Percentiles rank a stretch among this genome's conserved stretches.
Evolutionary conservation across 2,113 vertebrate species (phyloP).

Genomic region (Camelus dromedarius): DNA sequence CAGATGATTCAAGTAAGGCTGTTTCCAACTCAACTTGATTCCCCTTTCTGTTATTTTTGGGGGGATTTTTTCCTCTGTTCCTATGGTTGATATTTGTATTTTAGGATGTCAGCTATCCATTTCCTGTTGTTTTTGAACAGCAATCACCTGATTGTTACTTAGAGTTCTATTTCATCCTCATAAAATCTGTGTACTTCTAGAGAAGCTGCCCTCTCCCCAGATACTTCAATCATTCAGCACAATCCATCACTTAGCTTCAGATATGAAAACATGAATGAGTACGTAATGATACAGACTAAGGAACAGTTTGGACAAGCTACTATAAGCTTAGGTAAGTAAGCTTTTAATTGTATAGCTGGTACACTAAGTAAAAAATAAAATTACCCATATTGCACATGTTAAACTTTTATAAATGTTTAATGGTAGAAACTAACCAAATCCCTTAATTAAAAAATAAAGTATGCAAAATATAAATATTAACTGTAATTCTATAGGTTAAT

Average conservation of each 20-base stretch:
- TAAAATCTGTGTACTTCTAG: not conserved
- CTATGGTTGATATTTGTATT: not conserved
- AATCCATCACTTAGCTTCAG: not conserved
- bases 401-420: slow-evolving; percentile 1
- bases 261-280: not conserved
- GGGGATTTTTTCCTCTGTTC: not conserved
- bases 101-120: not conserved
- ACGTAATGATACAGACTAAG: not conserved
- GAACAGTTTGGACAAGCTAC: not conserved
- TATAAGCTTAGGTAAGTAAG: not conserved
- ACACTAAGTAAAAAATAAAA: slow-evolving; percentile 28
- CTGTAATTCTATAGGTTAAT: slow-evolving; percentile 70
- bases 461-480: slow-evolving; percentile 64
- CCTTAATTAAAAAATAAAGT: slow-evolving; percentile 53
- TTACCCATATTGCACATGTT: not conserved
- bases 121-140: not conserved
- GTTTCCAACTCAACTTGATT: not conserved
- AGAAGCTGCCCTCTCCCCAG: not conserved
- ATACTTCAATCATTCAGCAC: not conserved
- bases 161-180: not conserved
- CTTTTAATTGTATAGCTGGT: not conserved
- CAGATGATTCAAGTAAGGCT: not conserved
- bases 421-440: not conserved
- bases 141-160: not conserved
- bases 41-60: not conserved